Evolutionary conservation across 2,113 vertebrate species (phyloP).

Genomic region (Mionectes macconnelli): DNA sequence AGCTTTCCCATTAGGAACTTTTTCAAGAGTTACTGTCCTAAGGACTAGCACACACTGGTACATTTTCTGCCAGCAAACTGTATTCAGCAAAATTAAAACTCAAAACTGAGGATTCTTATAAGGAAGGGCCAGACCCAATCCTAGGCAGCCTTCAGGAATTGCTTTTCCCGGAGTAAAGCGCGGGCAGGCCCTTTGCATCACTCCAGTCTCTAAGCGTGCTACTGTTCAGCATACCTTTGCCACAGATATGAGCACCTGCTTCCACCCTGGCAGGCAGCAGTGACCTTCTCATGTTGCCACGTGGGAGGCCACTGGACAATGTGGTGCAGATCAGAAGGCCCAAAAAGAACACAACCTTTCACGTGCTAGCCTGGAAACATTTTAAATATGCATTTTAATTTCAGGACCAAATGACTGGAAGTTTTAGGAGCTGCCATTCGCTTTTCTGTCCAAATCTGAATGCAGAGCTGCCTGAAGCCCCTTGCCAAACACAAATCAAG

Average conservation of each 20-base stretch:
- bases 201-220: not conserved
- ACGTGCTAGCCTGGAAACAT: not conserved
- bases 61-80: not conserved
- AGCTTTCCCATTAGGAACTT: not conserved
- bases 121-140: not conserved
- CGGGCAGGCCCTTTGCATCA: not conserved
- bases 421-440: not conserved
- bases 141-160: not conserved
- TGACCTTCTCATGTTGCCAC: constrained; percentile 43
- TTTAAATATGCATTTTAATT: not conserved
- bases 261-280: not conserved
- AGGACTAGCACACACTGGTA: not conserved
- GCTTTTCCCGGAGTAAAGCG: not conserved
- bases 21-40: not conserved
- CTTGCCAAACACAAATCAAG: not conserved
- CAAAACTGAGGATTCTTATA: rapidly evolving
- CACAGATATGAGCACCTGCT: not conserved
- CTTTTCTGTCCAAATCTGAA: constrained; percentile 9
- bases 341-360: not conserved
- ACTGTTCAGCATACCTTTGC: not conserved
- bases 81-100: too few relatives aligned
- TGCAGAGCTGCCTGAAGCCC: not conserved
- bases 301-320: not conserved
- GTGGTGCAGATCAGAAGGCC: not conserved
- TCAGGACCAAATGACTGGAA: not conserved